phyloP scores from a whole-genome alignment of 2,888 invertebrate species.

The Psylliodes chrysocephalus region DNA sequence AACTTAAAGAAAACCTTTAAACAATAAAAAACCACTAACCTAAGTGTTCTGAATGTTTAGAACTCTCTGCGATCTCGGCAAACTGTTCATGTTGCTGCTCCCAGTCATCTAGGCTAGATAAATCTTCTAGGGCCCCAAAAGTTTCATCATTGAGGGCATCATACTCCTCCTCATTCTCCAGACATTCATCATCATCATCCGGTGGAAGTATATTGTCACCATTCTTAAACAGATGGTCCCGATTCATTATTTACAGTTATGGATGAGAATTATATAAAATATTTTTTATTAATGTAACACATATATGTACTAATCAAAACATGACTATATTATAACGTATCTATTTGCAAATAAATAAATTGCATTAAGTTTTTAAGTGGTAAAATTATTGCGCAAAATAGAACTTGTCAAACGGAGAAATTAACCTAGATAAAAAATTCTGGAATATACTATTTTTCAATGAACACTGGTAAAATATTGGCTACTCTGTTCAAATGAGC shows the following conservation, averaged over 20 bases:
- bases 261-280: neutral
- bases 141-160: constrained; percentile 94
- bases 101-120: constrained; percentile 71
- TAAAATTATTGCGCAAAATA: constrained; percentile 24
- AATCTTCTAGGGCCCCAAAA: constrained; percentile 80
- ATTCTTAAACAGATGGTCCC: constrained; percentile 51
- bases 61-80: constrained; percentile 69
- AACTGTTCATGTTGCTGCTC: constrained; percentile 78
- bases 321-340: too few species aligned
- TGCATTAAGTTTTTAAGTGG: neutral
- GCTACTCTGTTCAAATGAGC: neutral
- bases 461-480: neutral
- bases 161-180: constrained; percentile 80
- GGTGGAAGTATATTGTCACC: constrained; percentile 63
- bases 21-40: constrained; percentile 45
- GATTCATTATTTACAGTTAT: neutral
- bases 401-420: constrained; percentile 6
- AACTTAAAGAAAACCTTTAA: too few species aligned
- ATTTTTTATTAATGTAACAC: neutral
- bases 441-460: neutral
- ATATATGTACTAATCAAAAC: neutral
- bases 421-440: constrained; percentile 31
- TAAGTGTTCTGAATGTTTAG: constrained; percentile 59
- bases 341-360: too few species aligned
- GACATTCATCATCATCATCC: constrained; percentile 71